Evolutionary conservation across 2,113 vertebrate genomes (phyloP), one percentile per base, ranked within the genome.

Genomic region (Trogon melanurus): DNA sequence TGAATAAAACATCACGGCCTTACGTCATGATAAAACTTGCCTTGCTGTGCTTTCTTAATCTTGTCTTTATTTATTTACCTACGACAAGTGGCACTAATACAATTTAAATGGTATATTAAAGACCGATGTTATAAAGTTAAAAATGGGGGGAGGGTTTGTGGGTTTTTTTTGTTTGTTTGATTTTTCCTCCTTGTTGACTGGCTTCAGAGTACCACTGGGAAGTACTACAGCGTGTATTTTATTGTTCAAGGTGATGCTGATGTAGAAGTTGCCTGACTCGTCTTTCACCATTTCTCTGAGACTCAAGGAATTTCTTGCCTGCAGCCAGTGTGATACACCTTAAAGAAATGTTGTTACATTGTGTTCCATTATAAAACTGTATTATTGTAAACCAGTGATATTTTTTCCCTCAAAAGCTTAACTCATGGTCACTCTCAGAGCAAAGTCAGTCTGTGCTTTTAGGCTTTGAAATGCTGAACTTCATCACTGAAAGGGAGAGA

Each of bases 221-320:
- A 85, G 66, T 66, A 75, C 47, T 86, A 60, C 47, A 47, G 47
- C 26, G 11, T 51, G 22, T 71, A 45, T 76, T 93, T 85, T 90
- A 64, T 97, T 96, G 69, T 89, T 78, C 13, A 50, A 34, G 60
- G 44, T 47, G 16, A 72, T 41, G n/a, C 83, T 79, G 72, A 79
- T 48, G 44, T 89, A 48, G 58, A 88, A 76, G 62, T 80, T 96
- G 93, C 65, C 47, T 69, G 78, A 85, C 41, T 95, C 76, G 88
- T 96, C 91, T 85, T 85, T 67, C 9, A 45, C 25, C 18, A 10
- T 92, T 95, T 66, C 56, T 84, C 53, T 87, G 78, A 67, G 1
- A 10, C 34, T 67, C 25, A 82, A 54, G 34, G 56, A 88, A 80
- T 70, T 51, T 87, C 47, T 95, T 89, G 45, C 58, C 41, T 79